These are phyloP conservation scores for Nematolebias whitei DNA, from an alignment of 2,113 vertebrate genomes.

Conservation along the genomic window DNA sequence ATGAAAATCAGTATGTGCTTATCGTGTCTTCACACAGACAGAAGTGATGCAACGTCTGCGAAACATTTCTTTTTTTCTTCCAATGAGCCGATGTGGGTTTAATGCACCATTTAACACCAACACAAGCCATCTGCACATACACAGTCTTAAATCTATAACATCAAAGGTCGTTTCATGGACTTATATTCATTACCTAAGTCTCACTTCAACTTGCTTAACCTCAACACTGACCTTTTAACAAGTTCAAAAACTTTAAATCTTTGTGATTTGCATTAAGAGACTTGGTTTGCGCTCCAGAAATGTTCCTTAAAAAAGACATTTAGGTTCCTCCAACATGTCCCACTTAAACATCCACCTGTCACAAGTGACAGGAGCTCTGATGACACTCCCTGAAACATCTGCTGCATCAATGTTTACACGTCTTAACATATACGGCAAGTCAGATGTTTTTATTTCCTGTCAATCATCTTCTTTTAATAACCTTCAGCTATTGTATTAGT, in stretches of 20 bases:
- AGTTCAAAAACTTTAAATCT: neutral
- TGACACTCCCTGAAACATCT: constrained; percentile 62
- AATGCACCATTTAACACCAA: constrained; percentile 38
- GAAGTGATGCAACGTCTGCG: constrained; percentile 66
- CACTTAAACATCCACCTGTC: neutral
- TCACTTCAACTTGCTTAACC: neutral
- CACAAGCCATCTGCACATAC: neutral
- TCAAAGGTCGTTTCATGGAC: neutral
- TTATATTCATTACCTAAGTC: neutral
- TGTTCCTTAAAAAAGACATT: neutral
- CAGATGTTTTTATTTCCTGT: neutral
- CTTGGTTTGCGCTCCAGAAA: neutral
- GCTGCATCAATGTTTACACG: constrained; percentile 16
- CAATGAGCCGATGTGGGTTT: constrained; percentile 45
- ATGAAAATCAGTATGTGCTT: neutral
- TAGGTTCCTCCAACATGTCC: neutral
- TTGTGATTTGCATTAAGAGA: neutral
- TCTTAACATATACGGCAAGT: constrained; percentile 8
- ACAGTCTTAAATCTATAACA: neutral
- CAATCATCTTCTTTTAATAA: neutral
- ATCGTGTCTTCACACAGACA: constrained; percentile 27
- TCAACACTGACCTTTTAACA: neutral
- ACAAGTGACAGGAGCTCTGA: constrained; percentile 55
- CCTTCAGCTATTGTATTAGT: neutral
- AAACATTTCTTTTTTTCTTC: constrained; percentile 61